Base-by-base conservation (phyloP, 2,888 invertebrate species). In the Eulithis prunata region DNA sequence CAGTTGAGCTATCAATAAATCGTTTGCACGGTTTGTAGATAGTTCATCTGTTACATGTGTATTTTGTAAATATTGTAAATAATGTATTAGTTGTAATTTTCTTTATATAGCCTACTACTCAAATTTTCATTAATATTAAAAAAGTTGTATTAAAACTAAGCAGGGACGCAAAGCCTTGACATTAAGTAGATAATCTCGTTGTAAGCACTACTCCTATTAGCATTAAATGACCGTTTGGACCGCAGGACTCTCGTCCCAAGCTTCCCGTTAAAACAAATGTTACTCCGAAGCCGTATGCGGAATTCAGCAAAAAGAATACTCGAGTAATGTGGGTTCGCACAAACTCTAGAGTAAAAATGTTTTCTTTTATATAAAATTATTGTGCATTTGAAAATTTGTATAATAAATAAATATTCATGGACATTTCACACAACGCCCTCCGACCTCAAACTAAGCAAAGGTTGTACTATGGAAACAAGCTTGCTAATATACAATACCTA, bases 171-270 rank as follows among this genome's bases (percentile, higher is more conserved):
- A 69, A 73, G 71, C 75, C 72, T 72, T 75, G 78, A 78, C 80
- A 76, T 82, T 81, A 78, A 79, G 77, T 82, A 79, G 78, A 76
- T 81, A 85, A 86, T 83, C 83, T 81, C 75, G 82, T 85, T 86
- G 87, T 85, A 84, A 86, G 84, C 82, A 82, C 84, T 82, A 83
- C 71, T 78, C 75, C 80, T 78, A 86, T 87, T 87, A 86, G 85
- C 87, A 86, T 87, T 81, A 84, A 86, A 85, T 76, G 81, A 80
- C 81, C 81, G 78, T 86, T 86, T 77, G 75, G 75, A 75, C 75
- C 79, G 76, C 76, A 76, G 72, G 70, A 72, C 68, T 73, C 72
- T 71, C 69, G 75, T 71, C 69, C 80, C 79, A 81, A 38, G 68
- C 68, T 71, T 66, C 68, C 68, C 69, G 64, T 67, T 69, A 69